phyloP scores from a whole-genome alignment of 2,113 vertebrate species.

The Silurus meridionalis region DNA sequence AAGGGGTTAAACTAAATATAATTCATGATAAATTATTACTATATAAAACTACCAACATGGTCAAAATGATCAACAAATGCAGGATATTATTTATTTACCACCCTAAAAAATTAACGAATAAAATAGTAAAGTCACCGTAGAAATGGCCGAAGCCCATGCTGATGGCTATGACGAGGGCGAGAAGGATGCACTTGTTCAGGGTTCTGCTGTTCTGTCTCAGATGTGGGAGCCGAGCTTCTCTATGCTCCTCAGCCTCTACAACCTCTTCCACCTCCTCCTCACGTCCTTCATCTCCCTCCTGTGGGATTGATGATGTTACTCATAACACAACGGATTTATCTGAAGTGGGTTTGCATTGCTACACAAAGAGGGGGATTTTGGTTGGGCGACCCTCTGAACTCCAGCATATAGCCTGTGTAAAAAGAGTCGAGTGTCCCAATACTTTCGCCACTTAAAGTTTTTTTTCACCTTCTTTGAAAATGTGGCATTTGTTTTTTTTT shows the following conservation, averaged over 20 bases:
- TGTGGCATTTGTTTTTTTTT: not conserved
- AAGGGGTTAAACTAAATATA: not conserved
- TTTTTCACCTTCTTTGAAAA: not conserved
- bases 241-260: conserved; percentile 39
- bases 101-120: not conserved
- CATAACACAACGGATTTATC: too few relatives aligned
- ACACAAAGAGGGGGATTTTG: too few relatives aligned
- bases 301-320: too few relatives aligned
- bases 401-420: too few relatives aligned
- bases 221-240: conserved; percentile 12
- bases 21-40: not conserved
- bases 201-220: conserved; percentile 65
- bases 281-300: not conserved
- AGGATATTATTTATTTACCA: not conserved
- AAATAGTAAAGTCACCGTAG: conserved; percentile 73
- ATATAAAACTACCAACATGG: not conserved
- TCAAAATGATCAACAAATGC: not conserved
- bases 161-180: conserved; percentile 84
- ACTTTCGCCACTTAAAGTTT: not conserved
- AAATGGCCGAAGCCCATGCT: conserved; percentile 92
- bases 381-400: too few relatives aligned
- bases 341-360: not conserved
- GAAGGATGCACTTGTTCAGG: conserved; percentile 83
- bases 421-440: too few relatives aligned
- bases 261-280: conserved; percentile 41